These are phyloP conservation scores for Macrosteles quadrilineatus DNA, from an alignment of 1,140 invertebrate genomes.

Conservation along the genomic window DNA sequence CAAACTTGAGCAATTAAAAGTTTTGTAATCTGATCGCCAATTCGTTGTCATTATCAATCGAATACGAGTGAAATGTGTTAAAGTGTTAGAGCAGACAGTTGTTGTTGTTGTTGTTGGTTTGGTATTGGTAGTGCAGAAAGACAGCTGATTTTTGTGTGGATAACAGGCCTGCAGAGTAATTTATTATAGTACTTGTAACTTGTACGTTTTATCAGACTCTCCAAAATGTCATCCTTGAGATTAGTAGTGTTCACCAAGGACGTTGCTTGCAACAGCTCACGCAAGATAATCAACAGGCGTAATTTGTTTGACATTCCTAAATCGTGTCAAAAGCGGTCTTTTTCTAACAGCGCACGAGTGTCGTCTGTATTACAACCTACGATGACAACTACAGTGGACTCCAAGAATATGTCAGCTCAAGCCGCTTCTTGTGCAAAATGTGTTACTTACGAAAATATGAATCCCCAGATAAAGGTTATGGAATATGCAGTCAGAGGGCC, in stretches of 20 bases:
- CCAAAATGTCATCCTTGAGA: neutral
- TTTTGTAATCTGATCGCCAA: neutral
- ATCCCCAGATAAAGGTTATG: conserved; percentile 88
- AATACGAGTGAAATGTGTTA: neutral
- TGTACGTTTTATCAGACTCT: neutral
- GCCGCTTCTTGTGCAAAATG: conserved; percentile 34
- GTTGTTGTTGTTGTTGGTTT: neutral
- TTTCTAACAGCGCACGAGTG: conserved; percentile 6
- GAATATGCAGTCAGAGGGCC: conserved; percentile 96
- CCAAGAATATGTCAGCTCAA: conserved; percentile 10
- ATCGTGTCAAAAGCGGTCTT: neutral
- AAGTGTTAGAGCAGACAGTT: neutral
- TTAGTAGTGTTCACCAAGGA: conserved; percentile 5
- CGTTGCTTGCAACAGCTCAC: neutral
- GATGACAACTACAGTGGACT: neutral
- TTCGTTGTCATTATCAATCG: neutral
- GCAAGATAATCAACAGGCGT: neutral
- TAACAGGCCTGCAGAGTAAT: neutral
- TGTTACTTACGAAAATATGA: conserved; percentile 84
- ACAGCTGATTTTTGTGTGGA: neutral
- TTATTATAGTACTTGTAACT: neutral
- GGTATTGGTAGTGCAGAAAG: neutral
- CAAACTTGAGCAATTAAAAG: neutral
- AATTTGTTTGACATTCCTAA: neutral
- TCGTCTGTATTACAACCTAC: neutral